Evolutionary conservation across 53 echinoderm and acorn worm species (phyloP).

Genomic region (Patiria pectinifera): DNA sequence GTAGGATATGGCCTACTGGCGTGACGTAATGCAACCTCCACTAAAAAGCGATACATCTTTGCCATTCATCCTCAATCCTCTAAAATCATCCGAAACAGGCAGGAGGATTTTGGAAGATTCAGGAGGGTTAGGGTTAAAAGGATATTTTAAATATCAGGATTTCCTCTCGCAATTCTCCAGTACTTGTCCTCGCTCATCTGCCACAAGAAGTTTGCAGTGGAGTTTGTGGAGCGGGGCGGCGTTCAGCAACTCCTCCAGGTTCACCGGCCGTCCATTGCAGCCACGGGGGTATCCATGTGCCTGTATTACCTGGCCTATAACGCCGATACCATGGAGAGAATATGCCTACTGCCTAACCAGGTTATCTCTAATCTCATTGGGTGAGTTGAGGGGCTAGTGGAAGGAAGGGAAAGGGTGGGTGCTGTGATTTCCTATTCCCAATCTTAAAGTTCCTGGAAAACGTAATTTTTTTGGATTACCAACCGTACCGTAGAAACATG

Average conservation of each 20-base stretch:
- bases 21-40: too few species aligned
- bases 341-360: constrained; percentile 83
- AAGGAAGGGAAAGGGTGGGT: too few species aligned
- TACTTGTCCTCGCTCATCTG: constrained; percentile 94
- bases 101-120: too few species aligned
- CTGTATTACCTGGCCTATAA: constrained; percentile 98
- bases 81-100: too few species aligned
- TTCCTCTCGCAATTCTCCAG: constrained; percentile 30
- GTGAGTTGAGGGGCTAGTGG: constrained; percentile 44
- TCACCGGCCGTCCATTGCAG: constrained; percentile 93
- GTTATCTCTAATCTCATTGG: constrained; percentile 80
- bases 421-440: not conserved
- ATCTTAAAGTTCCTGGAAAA: not conserved
- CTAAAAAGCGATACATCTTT: too few species aligned
- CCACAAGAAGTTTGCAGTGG: constrained; percentile 99
- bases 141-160: too few species aligned
- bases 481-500: too few species aligned
- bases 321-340: constrained; percentile 97
- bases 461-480: too few species aligned
- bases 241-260: constrained; percentile 87
- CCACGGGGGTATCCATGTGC: constrained; percentile 94
- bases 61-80: too few species aligned
- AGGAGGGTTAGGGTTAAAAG: too few species aligned
- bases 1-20: too few species aligned
- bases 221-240: constrained; percentile 87